Evolutionary conservation across 2,888 invertebrate species (phyloP).

Genomic region (Plagodis dolabraria): DNA sequence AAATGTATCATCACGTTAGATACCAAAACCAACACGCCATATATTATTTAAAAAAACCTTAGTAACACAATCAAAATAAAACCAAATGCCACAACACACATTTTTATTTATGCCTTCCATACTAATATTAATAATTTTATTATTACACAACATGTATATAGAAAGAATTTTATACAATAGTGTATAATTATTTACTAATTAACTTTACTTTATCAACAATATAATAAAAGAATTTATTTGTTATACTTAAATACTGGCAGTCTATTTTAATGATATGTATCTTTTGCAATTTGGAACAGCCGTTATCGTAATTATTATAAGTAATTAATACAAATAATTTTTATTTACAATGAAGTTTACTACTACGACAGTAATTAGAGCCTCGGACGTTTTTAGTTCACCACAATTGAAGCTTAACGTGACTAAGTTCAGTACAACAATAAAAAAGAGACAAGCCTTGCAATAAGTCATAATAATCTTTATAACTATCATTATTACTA

Average conservation of each 20-base stretch:
- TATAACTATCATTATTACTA: too few species aligned
- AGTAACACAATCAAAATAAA: too few species aligned
- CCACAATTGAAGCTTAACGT: constrained; percentile 10
- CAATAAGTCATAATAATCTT: too few species aligned
- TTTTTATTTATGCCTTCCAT: constrained; percentile 70
- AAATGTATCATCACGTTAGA: too few species aligned
- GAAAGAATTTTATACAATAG: constrained; percentile 85
- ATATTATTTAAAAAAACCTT: too few species aligned
- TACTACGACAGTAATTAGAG: constrained; percentile 28
- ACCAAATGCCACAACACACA: constrained; percentile 76
- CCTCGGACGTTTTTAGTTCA: constrained; percentile 37
- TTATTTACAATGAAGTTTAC: constrained; percentile 27
- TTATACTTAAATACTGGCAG: constrained; percentile 64
- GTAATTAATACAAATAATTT: constrained; percentile 6
- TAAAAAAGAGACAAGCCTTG: too few species aligned
- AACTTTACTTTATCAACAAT: constrained; percentile 80
- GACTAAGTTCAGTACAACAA: background rate
- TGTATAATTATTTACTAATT: constrained; percentile 78
- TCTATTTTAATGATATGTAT: constrained; percentile 85
- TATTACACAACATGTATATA: constrained; percentile 85
- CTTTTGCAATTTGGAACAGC: constrained; percentile 83
- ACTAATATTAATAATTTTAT: constrained; percentile 74
- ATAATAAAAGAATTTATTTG: constrained; percentile 76
- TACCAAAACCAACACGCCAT: too few species aligned
- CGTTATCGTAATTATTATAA: constrained; percentile 49